Percentiles rank a stretch among this genome's conserved stretches.
These are phyloP conservation scores for Sinopyrophorus schimmeli DNA, from an alignment of 2,888 invertebrate genomes.

Conservation along the genomic window DNA sequence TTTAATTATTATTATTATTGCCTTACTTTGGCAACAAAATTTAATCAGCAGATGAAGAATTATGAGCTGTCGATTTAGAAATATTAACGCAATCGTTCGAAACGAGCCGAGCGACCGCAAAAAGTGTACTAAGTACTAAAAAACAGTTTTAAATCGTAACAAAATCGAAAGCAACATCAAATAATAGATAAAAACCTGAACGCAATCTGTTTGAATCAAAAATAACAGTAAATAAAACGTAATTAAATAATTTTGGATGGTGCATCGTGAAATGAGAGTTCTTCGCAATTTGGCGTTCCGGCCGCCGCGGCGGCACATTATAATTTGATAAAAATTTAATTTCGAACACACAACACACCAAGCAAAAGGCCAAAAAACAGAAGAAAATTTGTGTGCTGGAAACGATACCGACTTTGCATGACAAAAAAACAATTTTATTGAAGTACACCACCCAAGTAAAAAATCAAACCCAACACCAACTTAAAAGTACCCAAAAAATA, in stretches of 20 bases:
- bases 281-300: constrained; percentile 14
- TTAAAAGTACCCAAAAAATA: constrained; percentile 36
- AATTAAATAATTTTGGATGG: constrained; percentile 32
- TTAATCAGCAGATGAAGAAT: no score
- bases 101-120: neutral
- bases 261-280: constrained; percentile 20
- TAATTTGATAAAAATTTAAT: constrained; percentile 12
- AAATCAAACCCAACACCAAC: constrained; percentile 31
- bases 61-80: no score
- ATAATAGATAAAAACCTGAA: constrained; percentile 14
- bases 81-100: no score
- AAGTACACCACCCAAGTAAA: constrained; percentile 30
- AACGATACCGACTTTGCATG: constrained; percentile 11
- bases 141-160: constrained; percentile 12
- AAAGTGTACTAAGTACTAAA: neutral
- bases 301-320: constrained; percentile 17
- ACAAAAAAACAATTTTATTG: neutral
- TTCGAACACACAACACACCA: constrained; percentile 29
- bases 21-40: no score
- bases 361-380: constrained; percentile 25
- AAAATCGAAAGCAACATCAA: neutral
- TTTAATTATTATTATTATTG: no score
- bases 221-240: constrained; percentile 27
- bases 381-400: constrained; percentile 26
- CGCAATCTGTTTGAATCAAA: constrained; percentile 28